Base-by-base conservation (phyloP, 2,797 vertebrate genomes). In the Sebastes miniatus region DNA sequence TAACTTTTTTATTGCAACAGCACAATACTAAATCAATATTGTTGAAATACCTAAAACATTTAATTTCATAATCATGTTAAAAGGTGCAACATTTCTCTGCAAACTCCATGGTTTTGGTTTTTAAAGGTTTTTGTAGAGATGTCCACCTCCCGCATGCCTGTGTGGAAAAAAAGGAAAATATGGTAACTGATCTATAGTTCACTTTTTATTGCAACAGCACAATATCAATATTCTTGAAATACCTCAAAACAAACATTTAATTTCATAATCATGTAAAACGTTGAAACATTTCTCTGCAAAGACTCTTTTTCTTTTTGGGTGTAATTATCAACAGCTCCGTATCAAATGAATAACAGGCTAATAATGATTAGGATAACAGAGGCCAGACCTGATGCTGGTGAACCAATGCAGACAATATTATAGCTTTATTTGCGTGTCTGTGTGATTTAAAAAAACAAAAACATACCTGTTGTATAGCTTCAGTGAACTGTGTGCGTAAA, bases 291-390 rank as follows among this genome's bases (percentile, higher is more conserved):
- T 73, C n/a, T 80, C 59, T 74, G 36, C 67, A 39, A 68, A 66
- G 13, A 39, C 36, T 39, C 63, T 36, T 31, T 24, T 85, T 79
- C 79, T 36, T 76, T 68, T 79, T 69, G 68, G 39, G 13, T 82
- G 77, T 87, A 90, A 91, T 89, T 75, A 84, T 64, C 52, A 85
- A 69, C 79, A 87, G 87, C 86, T 87, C 75, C 85, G 81, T 75
- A 74, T 76, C 76, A 88, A 89, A 86, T 89, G 69, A 84, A 90
- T 81, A 89, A 66, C 80, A 85, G 84, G 83, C 70, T 84, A 82
- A 81, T 88, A 86, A 84, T 85, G 81, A 83, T 81, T 75, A 73
- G 73, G 62, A 81, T 72, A 84, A 85, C 72, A 87, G 87, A 85
- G 86, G 56, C 64, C 59, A 67, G 82, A 86, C 88, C 73, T 88